Conservation (phyloP, 2,113 vertebrate species). For the Melanerpes aurifrons region DNA sequence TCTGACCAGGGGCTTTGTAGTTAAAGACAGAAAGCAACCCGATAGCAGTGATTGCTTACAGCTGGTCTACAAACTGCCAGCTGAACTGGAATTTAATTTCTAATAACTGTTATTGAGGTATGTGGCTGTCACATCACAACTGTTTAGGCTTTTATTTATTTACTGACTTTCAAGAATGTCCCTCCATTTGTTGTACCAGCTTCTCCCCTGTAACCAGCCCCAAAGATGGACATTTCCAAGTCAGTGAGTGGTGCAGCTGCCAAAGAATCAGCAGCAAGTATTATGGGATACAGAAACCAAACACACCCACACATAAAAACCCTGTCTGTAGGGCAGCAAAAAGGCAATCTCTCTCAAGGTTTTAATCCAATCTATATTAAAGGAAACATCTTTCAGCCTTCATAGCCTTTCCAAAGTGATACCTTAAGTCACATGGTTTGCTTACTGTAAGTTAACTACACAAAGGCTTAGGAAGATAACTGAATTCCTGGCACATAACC, state of each 20-base stretch:
- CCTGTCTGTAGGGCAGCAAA: not conserved
- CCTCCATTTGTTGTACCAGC: not conserved
- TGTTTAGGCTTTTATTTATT: not conserved
- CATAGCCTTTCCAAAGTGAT: not conserved
- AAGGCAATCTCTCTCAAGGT: not conserved
- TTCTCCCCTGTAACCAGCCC: not conserved
- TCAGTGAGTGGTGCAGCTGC: not conserved
- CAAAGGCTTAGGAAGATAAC: not conserved
- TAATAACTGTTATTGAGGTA: not conserved
- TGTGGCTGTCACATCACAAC: not conserved
- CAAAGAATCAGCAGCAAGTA: not conserved
- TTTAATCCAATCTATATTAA: conserved; percentile 3
- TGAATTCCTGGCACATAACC: not conserved
- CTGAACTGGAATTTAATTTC: not conserved
- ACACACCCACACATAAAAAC: fast-evolving
- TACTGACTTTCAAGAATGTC: not conserved
- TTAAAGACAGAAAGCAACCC: not conserved
- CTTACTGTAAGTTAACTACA: not conserved
- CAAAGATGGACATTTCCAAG: not conserved
- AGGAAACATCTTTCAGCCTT: not conserved
- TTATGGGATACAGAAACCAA: not conserved
- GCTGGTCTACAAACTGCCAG: not conserved
- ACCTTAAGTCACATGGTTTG: not conserved
- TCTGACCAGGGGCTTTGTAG: not conserved
- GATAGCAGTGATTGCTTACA: not conserved